These are phyloP conservation scores for Rhea pennata DNA, from an alignment of 2,113 vertebrate species.

Conservation along the genomic window DNA sequence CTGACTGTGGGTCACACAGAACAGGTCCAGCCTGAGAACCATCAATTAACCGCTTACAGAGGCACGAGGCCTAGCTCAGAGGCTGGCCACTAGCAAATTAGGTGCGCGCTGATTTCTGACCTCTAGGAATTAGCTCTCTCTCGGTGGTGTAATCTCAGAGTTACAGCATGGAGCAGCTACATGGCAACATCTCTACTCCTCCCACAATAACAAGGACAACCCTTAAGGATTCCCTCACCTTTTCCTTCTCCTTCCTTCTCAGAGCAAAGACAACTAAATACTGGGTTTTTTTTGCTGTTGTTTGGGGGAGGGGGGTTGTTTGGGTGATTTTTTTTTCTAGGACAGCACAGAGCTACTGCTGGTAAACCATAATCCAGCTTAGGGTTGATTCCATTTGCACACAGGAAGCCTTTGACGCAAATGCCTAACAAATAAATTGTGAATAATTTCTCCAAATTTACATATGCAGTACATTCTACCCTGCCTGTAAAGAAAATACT, in stretches of 20 bases:
- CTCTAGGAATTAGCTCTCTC: no score
- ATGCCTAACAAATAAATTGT: neutral
- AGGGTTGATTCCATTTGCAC: neutral
- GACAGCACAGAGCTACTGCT: neutral
- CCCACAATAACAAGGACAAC: neutral
- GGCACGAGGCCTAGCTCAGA: no score
- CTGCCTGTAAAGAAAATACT: neutral
- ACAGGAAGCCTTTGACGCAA: neutral
- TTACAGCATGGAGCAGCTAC: rapidly evolving
- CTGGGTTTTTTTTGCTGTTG: no score
- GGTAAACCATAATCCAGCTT: neutral
- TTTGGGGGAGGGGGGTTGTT: no score
- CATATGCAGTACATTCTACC: neutral
- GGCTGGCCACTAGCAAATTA: no score
- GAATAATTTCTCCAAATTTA: neutral
- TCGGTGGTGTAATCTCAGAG: no score
- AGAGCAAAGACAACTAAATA: rapidly evolving
- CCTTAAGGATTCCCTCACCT: rapidly evolving
- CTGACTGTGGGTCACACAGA: no score
- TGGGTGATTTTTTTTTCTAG: no score
- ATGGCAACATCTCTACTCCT: rapidly evolving
- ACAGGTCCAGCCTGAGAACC: no score
- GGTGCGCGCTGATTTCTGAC: no score
- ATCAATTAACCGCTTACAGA: no score
- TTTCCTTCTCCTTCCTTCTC: no score